These are phyloP conservation scores for Pantherophis vulpinus DNA, from an alignment of 2,797 vertebrate species.

Conservation along the genomic window DNA sequence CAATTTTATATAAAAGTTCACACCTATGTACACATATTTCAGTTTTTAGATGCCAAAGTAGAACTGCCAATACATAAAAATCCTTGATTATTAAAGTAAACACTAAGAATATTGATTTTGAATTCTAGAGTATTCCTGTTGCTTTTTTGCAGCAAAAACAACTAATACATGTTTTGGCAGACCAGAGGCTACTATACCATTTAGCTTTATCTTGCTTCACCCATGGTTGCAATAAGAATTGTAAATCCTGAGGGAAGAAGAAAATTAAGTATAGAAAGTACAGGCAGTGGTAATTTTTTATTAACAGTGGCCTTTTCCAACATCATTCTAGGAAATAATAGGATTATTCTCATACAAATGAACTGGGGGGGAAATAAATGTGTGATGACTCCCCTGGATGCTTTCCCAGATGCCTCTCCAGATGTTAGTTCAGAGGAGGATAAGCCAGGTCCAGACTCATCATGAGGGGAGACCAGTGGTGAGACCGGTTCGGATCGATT, in stretches of 20 bases:
- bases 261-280: background rate
- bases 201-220: background rate
- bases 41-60: background rate
- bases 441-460: background rate
- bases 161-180: background rate
- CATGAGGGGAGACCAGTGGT: background rate
- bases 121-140: background rate
- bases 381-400: background rate
- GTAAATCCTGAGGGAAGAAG: background rate
- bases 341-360: background rate
- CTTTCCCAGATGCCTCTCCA: background rate
- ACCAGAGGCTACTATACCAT: background rate
- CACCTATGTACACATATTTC: background rate
- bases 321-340: background rate
- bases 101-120: background rate
- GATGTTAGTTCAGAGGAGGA: background rate
- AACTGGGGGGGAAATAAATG: background rate
- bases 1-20: constrained; percentile 1
- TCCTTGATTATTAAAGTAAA: background rate
- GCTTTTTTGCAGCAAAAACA: background rate
- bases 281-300: background rate
- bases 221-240: background rate
- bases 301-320: background rate
- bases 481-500: too few species aligned
- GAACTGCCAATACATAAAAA: background rate